Evolutionary conservation across 2,113 vertebrate species (phyloP), one percentile per base, ranked within the genome.

Genomic region (Seriola quinqueradiata): DNA sequence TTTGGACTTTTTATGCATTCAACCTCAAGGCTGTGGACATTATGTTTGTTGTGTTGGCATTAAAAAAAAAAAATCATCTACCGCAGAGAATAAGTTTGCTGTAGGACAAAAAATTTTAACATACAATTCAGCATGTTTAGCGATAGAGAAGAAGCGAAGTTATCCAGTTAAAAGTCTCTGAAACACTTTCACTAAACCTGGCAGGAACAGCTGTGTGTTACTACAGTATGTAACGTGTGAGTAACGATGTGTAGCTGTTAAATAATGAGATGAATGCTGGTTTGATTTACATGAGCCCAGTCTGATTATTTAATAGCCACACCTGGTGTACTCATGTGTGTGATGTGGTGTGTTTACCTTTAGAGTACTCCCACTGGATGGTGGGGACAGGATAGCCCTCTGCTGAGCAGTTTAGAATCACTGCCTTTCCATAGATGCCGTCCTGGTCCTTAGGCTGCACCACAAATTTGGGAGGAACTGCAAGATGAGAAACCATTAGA

Each of bases 291-390:
- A 36, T 28, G 28, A 36, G 40, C 8, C 40, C 40, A 42, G 40
- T 42, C 10, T 42, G 10, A 42, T 42, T 42, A 42, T 10, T 42
- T 2, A 42, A 42, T 42, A 42, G 40, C 40, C 7, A 9, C 40
- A 42, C 1, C 40, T 8, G 0, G 48, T 21, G 11, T 42, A 52
- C 46, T 16, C 16, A 28, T 16, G 38, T 19, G 40, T 32, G 44
- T 40, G 48, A 36, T 61, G 36, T n/a, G 10, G 34, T 36, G 12
- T 6, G 48, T 5, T 75, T 93, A 99, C 98, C 98, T 98, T 99
- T 99, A 0, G 98, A 99, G 91, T 98, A 99, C 81, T 99, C 98
- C 98, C 98, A 99, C 82, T 99, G 97, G 3, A 99, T 99, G 1
- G 97, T 99, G 1, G 98, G 98, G n/a, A 98, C 97, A 5, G 98